Evolutionary conservation across 2,888 invertebrate species (phyloP).

Genomic region (Drosophila cognata): DNA sequence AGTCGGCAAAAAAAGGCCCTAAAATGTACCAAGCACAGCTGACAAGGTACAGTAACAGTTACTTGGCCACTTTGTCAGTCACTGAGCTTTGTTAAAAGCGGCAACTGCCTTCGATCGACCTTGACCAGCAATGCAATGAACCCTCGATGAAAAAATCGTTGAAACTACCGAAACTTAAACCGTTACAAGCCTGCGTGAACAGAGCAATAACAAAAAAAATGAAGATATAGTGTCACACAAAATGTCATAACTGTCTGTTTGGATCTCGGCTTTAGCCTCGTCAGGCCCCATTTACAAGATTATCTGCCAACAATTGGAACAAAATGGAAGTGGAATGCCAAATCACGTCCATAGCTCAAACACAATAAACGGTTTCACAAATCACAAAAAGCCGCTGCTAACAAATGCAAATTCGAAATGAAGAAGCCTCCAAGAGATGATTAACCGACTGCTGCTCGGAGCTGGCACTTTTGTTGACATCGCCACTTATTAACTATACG

Average conservation of each 20-base stretch:
- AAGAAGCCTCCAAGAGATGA: conserved; percentile 58
- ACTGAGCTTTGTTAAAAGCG: conserved; percentile 41
- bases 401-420: conserved; percentile 46
- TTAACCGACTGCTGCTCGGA: conserved; percentile 62
- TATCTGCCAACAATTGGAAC: conserved; percentile 54
- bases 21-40: conserved; percentile 5
- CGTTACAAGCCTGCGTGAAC: conserved; percentile 42
- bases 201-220: conserved; percentile 2
- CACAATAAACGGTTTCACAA: conserved; percentile 70
- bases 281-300: conserved; percentile 45
- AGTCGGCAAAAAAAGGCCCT: neutral
- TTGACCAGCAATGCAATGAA: conserved; percentile 76
- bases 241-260: conserved; percentile 73
- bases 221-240: conserved; percentile 60
- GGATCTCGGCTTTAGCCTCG: conserved; percentile 22
- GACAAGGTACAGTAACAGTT: conserved; percentile 24
- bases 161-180: conserved; percentile 48
- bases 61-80: conserved; percentile 45
- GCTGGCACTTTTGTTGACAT: conserved; percentile 69
- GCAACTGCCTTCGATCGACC: conserved; percentile 53
- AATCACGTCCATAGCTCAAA: conserved; percentile 21
- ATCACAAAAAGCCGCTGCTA: conserved; percentile 37
- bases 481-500: conserved; percentile 18
- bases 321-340: conserved; percentile 56
- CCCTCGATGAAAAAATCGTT: conserved; percentile 44